These are phyloP conservation scores for Dusona sp. DNA, from an alignment of 2,888 invertebrate species.

Conservation along the genomic window DNA sequence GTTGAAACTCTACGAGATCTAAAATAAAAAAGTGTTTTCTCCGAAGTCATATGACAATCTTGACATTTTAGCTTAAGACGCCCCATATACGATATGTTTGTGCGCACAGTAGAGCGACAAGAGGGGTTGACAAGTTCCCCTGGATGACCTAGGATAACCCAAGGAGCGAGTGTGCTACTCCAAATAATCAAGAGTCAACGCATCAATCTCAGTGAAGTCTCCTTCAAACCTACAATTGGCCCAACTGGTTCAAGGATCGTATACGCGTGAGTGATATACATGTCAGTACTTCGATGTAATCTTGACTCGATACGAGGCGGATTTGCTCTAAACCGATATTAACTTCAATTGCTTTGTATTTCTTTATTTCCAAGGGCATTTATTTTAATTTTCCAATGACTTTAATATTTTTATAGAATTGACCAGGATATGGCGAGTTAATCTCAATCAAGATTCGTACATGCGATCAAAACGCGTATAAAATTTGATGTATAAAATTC, in stretches of 20 bases:
- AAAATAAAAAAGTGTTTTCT: not conserved
- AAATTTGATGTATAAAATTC: too few species aligned
- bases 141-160: conserved; percentile 34
- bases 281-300: not conserved
- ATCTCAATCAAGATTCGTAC: too few species aligned
- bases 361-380: not conserved
- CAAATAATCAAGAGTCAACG: conserved; percentile 59
- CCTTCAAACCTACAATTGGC: conserved; percentile 40
- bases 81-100: conserved; percentile 14
- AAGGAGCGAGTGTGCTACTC: conserved; percentile 44
- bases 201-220: conserved; percentile 34
- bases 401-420: too few species aligned
- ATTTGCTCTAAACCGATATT: not conserved
- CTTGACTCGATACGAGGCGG: not conserved
- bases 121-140: conserved; percentile 45
- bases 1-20: not conserved
- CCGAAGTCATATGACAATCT: not conserved
- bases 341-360: not conserved
- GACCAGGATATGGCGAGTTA: too few species aligned
- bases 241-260: conserved; percentile 40
- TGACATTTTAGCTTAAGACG: not conserved
- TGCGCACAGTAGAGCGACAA: conserved; percentile 15
- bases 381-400: too few species aligned
- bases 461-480: too few species aligned
- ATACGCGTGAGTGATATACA: not conserved